Evolutionary conservation across 2,113 vertebrate species (phyloP), one percentile per base, ranked within the genome.

Genomic region (Eleginops maclovinus): DNA sequence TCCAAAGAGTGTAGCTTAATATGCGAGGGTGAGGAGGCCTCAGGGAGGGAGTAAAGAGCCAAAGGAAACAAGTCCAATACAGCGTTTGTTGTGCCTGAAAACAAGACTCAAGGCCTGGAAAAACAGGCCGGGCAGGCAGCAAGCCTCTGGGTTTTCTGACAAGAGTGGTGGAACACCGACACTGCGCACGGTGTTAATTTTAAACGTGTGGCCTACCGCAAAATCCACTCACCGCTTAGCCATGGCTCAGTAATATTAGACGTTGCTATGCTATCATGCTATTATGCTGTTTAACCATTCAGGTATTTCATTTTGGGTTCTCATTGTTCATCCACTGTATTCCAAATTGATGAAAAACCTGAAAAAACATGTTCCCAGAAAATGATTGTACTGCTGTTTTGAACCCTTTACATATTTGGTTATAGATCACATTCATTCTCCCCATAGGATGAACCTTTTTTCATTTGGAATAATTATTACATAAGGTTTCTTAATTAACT

Each of bases 1-100:
- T 88, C 90, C 86, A 92, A 90, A 86, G 86, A 86, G 89, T 79
- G 89, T 72, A 88, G 89, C 84, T 87, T 85, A 85, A 92, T 82
- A 85, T 72, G 88, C 72, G 87, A 87, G 84, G 72, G 85, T 77
- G 85, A 88, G 81, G 84, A 88, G 89, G 83, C 88, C 88, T 87
- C 44, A 46, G 84, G 84, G 86, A 92, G 82, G 68, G 67, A 84
- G 80, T 9, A 17, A 50, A 78, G 58, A 75, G 93, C 94, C 94
- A 94, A 94, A 89, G 85, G 87, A 92, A 95, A 94, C 92, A 94
- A 78, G 88, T 72, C 86, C 81, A 90, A 91, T 91, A 83, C 91
- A 88, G 90, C 60, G 88, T 91, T 93, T 94, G 92, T 93, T 94
- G 93, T 94, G 89, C 92, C 88, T 93, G 64, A 94, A 94, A 93